phyloP scores from a whole-genome alignment of 2,888 invertebrate species.

The Xestia xanthographa region DNA sequence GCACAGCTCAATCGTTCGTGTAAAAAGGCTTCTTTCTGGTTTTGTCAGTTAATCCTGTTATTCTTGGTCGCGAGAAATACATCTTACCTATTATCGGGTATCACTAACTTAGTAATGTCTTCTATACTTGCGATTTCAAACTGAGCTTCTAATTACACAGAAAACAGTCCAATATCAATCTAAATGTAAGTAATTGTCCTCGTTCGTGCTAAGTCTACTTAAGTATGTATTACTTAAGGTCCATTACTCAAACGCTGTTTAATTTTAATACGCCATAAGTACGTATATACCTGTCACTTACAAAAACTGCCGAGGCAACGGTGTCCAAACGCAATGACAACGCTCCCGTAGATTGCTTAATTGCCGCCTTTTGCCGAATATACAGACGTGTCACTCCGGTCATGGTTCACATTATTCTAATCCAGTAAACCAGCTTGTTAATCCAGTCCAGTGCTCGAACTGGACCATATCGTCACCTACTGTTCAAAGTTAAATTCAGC shows the following conservation, averaged over 20 bases:
- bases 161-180: constrained; percentile 6
- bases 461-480: neutral
- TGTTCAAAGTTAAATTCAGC: neutral
- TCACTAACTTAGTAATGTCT: neutral
- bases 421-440: neutral
- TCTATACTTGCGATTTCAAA: constrained; percentile 15
- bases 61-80: too few relatives aligned
- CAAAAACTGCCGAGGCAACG: neutral
- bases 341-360: neutral
- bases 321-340: neutral
- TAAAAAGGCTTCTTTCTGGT: neutral
- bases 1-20: neutral
- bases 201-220: constrained; percentile 41
- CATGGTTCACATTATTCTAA: neutral
- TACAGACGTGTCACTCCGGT: neutral
- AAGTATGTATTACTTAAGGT: constrained; percentile 34
- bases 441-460: neutral
- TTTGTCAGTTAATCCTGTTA: neutral
- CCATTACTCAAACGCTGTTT: constrained; percentile 35
- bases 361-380: neutral
- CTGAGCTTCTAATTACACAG: neutral
- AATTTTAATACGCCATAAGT: constrained; percentile 2
- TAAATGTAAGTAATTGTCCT: constrained; percentile 31
- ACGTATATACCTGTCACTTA: neutral
- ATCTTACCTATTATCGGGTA: neutral